Conservation (phyloP, 1,140 invertebrate genomes). For the Halictus rubicundus region DNA sequence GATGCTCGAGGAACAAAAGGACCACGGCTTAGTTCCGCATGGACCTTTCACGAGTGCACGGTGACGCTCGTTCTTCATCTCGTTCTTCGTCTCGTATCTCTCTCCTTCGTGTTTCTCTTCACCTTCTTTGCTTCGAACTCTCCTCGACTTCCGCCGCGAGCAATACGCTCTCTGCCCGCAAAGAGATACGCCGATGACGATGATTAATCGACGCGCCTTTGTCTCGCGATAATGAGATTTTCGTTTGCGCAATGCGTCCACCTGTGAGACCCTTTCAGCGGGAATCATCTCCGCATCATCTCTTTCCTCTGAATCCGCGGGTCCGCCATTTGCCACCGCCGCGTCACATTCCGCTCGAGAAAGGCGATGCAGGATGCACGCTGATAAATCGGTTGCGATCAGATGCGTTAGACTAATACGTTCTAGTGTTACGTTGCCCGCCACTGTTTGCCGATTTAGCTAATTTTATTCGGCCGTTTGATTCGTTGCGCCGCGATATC, state of each 20-base stretch:
- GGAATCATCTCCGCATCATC: neutral
- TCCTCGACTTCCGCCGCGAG: constrained; percentile 55
- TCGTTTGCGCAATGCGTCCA: constrained; percentile 64
- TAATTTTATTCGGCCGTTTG: too few relatives aligned
- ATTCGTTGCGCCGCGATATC: too few relatives aligned
- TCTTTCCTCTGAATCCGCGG: neutral
- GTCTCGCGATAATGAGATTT: constrained; percentile 75
- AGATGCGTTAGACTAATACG: too few relatives aligned
- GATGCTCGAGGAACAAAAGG: constrained; percentile 49
- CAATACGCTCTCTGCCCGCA: constrained; percentile 47
- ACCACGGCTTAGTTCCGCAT: constrained; percentile 63
- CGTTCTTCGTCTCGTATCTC: constrained; percentile 1
- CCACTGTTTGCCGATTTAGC: too few relatives aligned
- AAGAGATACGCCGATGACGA: constrained; percentile 61
- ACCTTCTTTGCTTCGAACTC: too few relatives aligned
- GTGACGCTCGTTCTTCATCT: constrained; percentile 55
- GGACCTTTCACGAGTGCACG: constrained; percentile 56
- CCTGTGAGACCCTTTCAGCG: constrained; percentile 50
- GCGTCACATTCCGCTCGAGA: neutral
- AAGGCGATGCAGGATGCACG: neutral
- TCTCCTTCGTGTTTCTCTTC: too few relatives aligned
- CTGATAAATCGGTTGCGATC: too few relatives aligned
- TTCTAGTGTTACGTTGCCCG: too few relatives aligned
- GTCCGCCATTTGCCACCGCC: neutral
- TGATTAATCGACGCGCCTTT: constrained; percentile 73